Percentiles rank a stretch among this genome's conserved stretches.
Conservation (phyloP, 92 coral and sea anemone genomes). For the Muricea muricata region DNA sequence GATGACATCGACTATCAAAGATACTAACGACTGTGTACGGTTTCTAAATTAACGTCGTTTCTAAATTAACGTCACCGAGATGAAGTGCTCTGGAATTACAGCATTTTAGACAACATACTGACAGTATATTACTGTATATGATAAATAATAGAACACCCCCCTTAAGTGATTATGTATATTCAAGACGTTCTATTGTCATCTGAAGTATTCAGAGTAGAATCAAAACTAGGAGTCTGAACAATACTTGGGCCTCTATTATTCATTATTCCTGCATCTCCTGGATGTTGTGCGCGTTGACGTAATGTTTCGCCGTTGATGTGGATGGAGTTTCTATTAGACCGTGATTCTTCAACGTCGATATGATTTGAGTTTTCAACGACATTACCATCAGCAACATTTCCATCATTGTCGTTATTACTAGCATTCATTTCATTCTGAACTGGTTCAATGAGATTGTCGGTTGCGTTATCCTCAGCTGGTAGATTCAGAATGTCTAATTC, state of each 20-base stretch:
- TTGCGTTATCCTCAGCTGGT: neutral
- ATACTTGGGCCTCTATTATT: conserved; percentile 1
- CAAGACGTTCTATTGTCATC: conserved; percentile 3
- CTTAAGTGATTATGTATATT: neutral
- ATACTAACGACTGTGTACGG: too few species aligned
- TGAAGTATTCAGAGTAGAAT: conserved; percentile 1
- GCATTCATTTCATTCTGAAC: neutral
- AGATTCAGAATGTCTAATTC: conserved; percentile 78
- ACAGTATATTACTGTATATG: neutral
- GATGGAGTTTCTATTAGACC: neutral
- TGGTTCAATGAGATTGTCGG: neutral
- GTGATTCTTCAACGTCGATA: neutral
- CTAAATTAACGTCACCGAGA: too few species aligned
- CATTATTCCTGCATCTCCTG: neutral
- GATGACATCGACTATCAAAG: too few species aligned
- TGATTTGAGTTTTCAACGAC: neutral
- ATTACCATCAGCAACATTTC: neutral
- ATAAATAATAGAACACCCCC: neutral
- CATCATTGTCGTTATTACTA: neutral
- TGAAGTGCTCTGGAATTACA: too few species aligned
- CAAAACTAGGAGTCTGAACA: neutral
- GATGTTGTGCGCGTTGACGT: conserved; percentile 3
- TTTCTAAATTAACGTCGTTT: too few species aligned
- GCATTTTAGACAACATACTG: neutral
- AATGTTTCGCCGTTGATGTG: neutral